Percentiles rank a stretch among this genome's conserved stretches.
These are phyloP conservation scores for Rhinichthys klamathensis DNA, from an alignment of 2,113 vertebrate genomes.

Conservation along the genomic window DNA sequence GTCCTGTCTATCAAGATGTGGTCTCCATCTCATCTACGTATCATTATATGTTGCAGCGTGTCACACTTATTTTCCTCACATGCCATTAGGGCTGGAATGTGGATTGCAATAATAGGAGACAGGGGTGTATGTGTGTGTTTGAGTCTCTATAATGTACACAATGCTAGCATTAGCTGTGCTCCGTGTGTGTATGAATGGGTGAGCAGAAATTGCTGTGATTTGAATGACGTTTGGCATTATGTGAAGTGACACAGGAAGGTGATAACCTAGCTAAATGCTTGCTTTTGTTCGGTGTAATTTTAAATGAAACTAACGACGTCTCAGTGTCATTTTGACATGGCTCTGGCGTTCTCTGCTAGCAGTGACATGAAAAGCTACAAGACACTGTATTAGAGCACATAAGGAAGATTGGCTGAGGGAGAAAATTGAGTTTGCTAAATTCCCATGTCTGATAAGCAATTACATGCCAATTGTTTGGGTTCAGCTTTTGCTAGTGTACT, in stretches of 20 bases:
- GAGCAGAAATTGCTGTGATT: constrained; percentile 17
- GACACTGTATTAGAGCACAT: constrained; percentile 23
- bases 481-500: not conserved
- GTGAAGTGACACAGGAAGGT: constrained; percentile 47
- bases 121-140: not conserved
- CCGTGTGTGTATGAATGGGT: not conserved
- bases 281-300: constrained; percentile 48
- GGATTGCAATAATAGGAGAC: constrained; percentile 48
- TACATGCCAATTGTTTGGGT: not conserved
- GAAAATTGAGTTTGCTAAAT: constrained; percentile 18
- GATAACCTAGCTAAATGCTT: constrained; percentile 42
- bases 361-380: constrained; percentile 31
- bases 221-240: constrained; percentile 41
- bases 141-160: constrained; percentile 15
- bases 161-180: not conserved
- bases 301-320: constrained; percentile 50
- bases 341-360: not conserved
- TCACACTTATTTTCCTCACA: constrained; percentile 35
- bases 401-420: constrained; percentile 1
- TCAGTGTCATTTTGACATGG: constrained; percentile 5
- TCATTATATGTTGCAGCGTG: constrained; percentile 42
- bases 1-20: constrained; percentile 51
- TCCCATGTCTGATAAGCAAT: constrained; percentile 26
- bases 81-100: constrained; percentile 45
- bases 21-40: constrained; percentile 46